phyloP scores from a whole-genome alignment of 2,797 vertebrate species.

The Babyrousa celebensis region DNA sequence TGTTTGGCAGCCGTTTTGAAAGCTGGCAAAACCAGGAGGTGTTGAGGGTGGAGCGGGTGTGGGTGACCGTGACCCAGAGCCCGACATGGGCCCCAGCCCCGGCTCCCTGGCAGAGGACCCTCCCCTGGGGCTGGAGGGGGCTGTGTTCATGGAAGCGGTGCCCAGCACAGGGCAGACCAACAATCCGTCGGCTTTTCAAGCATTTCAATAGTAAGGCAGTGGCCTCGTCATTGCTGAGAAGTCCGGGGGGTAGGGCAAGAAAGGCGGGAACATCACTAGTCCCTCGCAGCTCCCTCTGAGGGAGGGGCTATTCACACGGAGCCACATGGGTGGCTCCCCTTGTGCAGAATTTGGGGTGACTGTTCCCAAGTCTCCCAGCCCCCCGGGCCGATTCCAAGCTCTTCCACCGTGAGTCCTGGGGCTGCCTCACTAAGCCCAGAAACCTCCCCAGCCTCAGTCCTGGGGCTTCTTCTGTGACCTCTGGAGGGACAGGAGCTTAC shows the following conservation, averaged over 20 bases:
- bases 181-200: neutral
- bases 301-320: neutral
- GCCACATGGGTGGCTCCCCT: neutral
- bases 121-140: neutral
- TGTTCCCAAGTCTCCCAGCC: neutral
- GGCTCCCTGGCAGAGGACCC: neutral
- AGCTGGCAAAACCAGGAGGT: conserved; percentile 42
- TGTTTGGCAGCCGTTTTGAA: neutral
- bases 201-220: neutral
- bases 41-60: fast-evolving
- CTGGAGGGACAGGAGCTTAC: neutral
- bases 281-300: no score
- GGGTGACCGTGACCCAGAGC: neutral
- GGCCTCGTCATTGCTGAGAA: neutral
- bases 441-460: neutral
- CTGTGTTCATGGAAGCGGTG: neutral
- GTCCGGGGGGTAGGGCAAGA: neutral
- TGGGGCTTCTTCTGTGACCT: fast-evolving
- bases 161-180: neutral
- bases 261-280: neutral
- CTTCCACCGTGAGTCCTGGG: neutral
- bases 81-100: neutral
- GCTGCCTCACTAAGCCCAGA: neutral
- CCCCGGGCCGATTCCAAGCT: fast-evolving
- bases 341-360: neutral